Base-by-base conservation (phyloP, 1,140 invertebrate species). In the Formica exsecta region DNA sequence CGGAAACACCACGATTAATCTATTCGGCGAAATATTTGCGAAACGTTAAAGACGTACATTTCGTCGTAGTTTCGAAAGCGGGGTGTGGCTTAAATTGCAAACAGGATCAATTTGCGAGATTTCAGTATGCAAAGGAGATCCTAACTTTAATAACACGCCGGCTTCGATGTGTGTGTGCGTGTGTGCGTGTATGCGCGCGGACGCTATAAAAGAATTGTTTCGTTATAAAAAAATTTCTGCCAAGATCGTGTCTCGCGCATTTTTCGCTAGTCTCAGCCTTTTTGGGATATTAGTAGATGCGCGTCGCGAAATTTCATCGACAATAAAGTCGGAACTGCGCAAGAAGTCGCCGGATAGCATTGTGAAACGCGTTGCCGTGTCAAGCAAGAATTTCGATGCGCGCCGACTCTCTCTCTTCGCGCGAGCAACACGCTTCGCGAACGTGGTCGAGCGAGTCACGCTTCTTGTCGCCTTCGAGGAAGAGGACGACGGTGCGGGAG, bases 371-470 rank as follows among this genome's bases (percentile, higher is more conserved):
- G 74, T 44, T 64, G 41, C 41, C 75, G 29, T 66, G 61, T 79
- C 75, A 66, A 79, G 41, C 61, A n/a, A 41, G 61, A 79, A 66
- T 79, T 79, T 66, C 75, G 41, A 79, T 51, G 75, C 61, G 62
- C 75, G 29, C 9, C 75, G 61, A 51, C 75, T 79, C 75, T 79
- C 75, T 79, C 61, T 8, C 3, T 8, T 22, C 16, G 41, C 44
- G 19, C 19, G 38, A 64, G 38, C 19, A 64, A 25, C 19, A 61
- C 25, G 22, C 75, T 65, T 77, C 41, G 62, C 13, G 19, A 22
- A 79, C 32, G 22, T 68, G 13, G 32, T n/a, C 32, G 76, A 38
- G 38, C 77, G 65, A 57, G 77, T 80, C 77, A 80, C 48, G 77
- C 65, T 80, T 70, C 65, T 80, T 57, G 77, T 80, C 32, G 48